Base-by-base conservation (phyloP, 2,797 vertebrate species). In the Coregonus ussuriensis region DNA sequence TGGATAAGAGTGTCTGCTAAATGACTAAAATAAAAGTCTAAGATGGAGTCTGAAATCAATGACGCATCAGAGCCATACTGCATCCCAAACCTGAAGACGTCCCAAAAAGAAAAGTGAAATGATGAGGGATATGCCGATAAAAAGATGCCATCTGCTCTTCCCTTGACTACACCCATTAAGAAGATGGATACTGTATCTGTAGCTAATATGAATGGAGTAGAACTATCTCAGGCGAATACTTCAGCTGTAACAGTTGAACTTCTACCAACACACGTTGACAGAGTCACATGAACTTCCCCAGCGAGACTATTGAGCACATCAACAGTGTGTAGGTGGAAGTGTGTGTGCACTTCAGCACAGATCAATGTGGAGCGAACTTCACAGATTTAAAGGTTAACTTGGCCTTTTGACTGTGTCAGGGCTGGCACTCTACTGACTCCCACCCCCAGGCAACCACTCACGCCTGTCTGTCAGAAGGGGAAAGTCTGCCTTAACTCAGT, bases 61-160 rank as follows among this genome's bases (percentile, higher is more conserved):
- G 78, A 85, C 16, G 62, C 25, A 76, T 89, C 74, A 84, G 71
- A 83, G 77, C 84, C 88, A 89, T n/a, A 13, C 56, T 18, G 62
- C 74, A 82, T 82, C 77, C 33, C 78, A 87, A 62, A 85, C 81
- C 53, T 78, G 78, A 76, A 77, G 52, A 86, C 41, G 67, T 92
- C 88, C 88, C 88, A 84, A 85, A 85, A 84, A 87, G 84, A 82
- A 79, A 86, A 77, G 84, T 84, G 81, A 87, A 81, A 29, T 74
- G 79, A 91, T 88, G 87, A 88, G 89, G 84, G 79, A 90, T 88
- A 79, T 78, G 75, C 71, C 69, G 78, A 82, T 85, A 88, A 93
- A 90, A 89, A 87, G 75, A 81, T 52, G 71, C 88, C 89, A 91
- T 92, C 90, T 93, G 91, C 83, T 91, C 80, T 73, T 66, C 71